These are phyloP conservation scores for Tetraodon nigroviridis DNA, from an alignment of 2,113 vertebrate species.

Conservation along the genomic window DNA sequence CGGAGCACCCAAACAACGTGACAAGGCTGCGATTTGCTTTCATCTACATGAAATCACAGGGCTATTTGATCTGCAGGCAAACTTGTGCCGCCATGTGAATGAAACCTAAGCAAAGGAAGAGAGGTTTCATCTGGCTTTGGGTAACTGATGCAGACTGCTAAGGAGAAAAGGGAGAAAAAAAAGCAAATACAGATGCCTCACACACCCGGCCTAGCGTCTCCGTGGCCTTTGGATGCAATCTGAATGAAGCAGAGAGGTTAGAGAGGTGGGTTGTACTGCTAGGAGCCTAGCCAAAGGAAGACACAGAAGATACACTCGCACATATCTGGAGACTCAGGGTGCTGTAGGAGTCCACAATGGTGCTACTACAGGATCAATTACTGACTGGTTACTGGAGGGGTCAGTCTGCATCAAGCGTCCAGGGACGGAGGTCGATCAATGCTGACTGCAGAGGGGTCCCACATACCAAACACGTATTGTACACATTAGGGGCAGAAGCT, in stretches of 20 bases:
- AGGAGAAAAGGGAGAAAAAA: constrained; percentile 1
- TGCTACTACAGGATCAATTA: constrained; percentile 72
- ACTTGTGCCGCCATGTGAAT: constrained; percentile 21
- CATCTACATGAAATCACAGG: constrained; percentile 58
- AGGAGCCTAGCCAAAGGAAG: constrained; percentile 37
- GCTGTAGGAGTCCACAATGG: constrained; percentile 54
- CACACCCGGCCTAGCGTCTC: constrained; percentile 14
- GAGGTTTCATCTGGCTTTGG: constrained; percentile 36
- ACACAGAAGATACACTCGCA: constrained; percentile 31
- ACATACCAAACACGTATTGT: constrained; percentile 46
- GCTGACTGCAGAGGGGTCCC: constrained; percentile 56
- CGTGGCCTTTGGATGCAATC: constrained; percentile 47
- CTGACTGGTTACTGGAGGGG: constrained; percentile 68
- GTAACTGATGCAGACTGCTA: constrained; percentile 41
- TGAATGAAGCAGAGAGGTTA: constrained; percentile 45
- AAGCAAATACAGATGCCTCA: constrained; percentile 33
- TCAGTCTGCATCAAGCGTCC: constrained; percentile 61
- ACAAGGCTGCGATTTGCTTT: constrained; percentile 53
- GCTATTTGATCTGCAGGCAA: constrained; percentile 51
- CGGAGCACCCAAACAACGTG: constrained; percentile 51
- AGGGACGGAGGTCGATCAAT: constrained; percentile 65
- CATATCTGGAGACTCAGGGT: constrained; percentile 39
- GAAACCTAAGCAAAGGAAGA: constrained; percentile 36
- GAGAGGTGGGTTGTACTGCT: constrained; percentile 32
- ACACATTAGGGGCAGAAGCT: constrained; percentile 27